Evolutionary conservation across 2,797 vertebrate genomes (phyloP).

Genomic region (Enteromius trimaculatus): DNA sequence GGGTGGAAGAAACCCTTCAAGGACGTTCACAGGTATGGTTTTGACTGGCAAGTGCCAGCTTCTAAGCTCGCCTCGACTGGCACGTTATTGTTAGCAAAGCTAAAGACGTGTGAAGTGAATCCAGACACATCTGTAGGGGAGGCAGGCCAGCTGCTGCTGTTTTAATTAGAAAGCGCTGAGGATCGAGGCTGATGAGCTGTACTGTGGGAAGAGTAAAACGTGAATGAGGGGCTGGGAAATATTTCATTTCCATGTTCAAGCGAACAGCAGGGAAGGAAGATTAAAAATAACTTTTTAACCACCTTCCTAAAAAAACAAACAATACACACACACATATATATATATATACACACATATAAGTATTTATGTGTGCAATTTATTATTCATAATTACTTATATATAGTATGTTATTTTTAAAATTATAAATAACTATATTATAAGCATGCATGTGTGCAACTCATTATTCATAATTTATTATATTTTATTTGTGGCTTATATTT

Average conservation of each 20-base stretch:
- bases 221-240: not conserved
- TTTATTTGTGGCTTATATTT: too few relatives aligned
- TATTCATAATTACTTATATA: too few relatives aligned
- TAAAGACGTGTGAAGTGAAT: constrained; percentile 31
- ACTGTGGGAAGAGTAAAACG: constrained; percentile 5
- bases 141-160: constrained; percentile 47
- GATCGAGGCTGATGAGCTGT: constrained; percentile 21
- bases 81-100: not conserved
- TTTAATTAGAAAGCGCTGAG: constrained; percentile 47
- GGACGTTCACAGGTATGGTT: not conserved
- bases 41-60: not conserved
- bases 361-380: too few relatives aligned
- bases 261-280: too few relatives aligned
- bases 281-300: too few relatives aligned
- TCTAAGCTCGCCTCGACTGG: not conserved
- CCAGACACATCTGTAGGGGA: constrained; percentile 33
- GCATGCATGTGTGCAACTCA: too few relatives aligned
- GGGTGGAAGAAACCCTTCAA: not conserved
- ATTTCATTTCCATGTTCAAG: constrained; percentile 1
- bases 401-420: too few relatives aligned
- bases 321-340: too few relatives aligned
- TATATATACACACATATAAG: too few relatives aligned
- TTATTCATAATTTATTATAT: too few relatives aligned
- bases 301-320: too few relatives aligned
- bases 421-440: too few relatives aligned